Conservation (phyloP, 2,888 invertebrate genomes). For the Glomeris marginata region DNA sequence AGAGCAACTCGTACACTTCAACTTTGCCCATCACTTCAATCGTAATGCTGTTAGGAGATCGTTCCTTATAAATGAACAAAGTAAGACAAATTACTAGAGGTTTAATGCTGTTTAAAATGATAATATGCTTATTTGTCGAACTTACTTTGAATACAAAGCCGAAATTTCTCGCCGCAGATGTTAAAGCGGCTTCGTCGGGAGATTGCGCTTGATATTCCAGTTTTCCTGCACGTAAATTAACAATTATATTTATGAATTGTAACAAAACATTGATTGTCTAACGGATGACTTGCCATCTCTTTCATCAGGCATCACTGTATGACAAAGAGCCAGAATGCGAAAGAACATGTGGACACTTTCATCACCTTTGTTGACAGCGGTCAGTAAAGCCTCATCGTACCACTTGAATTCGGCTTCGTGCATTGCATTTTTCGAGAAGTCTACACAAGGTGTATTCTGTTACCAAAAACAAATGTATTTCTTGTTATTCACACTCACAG, state of each 20-base stretch:
- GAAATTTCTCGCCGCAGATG: slow-evolving; percentile 95
- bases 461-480: slow-evolving; percentile 17
- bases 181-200: slow-evolving; percentile 94
- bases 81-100: slow-evolving; percentile 7
- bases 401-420: slow-evolving; percentile 87
- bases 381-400: slow-evolving; percentile 72
- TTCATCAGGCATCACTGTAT: slow-evolving; percentile 96
- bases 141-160: slow-evolving; percentile 94
- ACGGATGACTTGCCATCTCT: slow-evolving; percentile 47
- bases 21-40: slow-evolving; percentile 45
- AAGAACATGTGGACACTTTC: slow-evolving; percentile 72
- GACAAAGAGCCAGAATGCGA: slow-evolving; percentile 82
- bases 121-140: too few relatives aligned
- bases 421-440: slow-evolving; percentile 88
- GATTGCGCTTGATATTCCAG: slow-evolving; percentile 87
- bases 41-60: slow-evolving; percentile 37
- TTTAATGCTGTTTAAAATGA: neutral
- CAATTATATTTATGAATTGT: too few relatives aligned
- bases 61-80: slow-evolving; percentile 24
- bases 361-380: slow-evolving; percentile 59
- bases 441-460: slow-evolving; percentile 61
- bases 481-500: neutral
- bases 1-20: slow-evolving; percentile 71
- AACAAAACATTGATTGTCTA: too few relatives aligned
- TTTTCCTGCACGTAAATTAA: slow-evolving; percentile 29